These are phyloP conservation scores for Hemiscyllium ocellatum DNA, from an alignment of 2,113 vertebrate genomes.

Conservation along the genomic window DNA sequence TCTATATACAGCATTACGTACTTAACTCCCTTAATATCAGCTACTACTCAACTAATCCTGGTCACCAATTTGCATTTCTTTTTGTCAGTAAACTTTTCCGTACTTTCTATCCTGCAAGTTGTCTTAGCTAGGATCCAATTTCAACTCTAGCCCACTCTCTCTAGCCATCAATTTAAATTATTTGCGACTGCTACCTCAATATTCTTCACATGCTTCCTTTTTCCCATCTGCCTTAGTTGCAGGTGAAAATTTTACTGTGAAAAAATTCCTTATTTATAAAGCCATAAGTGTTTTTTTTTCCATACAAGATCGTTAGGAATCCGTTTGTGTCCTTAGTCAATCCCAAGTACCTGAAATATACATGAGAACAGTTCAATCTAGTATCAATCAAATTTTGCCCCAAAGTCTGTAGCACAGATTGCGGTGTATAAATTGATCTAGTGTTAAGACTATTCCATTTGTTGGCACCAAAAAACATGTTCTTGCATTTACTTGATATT, in stretches of 20 bases:
- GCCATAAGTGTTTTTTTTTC: neutral
- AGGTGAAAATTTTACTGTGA: neutral
- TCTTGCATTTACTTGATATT: too few species aligned
- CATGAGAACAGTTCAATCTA: neutral
- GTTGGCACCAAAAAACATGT: too few species aligned
- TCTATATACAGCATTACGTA: neutral
- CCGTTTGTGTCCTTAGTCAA: neutral
- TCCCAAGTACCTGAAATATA: neutral
- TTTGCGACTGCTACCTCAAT: neutral
- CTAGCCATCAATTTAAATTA: neutral
- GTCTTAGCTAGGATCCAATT: neutral
- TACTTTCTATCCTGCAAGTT: neutral
- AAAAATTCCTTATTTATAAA: neutral
- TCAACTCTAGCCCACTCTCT: neutral
- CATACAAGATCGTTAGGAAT: neutral
- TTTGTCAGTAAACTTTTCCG: neutral
- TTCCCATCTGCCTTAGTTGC: neutral
- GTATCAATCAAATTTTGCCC: neutral
- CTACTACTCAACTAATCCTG: neutral
- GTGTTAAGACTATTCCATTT: too few species aligned
- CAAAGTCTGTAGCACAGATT: neutral
- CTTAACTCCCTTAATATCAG: neutral
- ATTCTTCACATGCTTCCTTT: neutral
- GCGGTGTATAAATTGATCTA: too few species aligned
- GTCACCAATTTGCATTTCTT: too few species aligned